These are phyloP conservation scores for Recurvirostra avosetta DNA, from an alignment of 2,113 vertebrate genomes.

Conservation along the genomic window DNA sequence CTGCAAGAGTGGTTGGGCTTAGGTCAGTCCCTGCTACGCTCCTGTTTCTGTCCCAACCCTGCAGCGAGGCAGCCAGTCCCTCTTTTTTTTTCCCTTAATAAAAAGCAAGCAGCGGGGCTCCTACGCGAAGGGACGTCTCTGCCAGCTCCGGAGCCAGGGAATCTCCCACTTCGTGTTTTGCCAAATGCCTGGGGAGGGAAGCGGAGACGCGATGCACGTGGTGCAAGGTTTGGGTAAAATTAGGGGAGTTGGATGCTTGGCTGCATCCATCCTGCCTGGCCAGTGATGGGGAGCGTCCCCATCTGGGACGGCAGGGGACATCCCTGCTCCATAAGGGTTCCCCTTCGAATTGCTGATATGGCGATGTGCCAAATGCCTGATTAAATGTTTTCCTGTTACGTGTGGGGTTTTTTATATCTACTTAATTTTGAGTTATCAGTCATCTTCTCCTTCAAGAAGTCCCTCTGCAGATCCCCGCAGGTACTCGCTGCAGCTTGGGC, in stretches of 20 bases:
- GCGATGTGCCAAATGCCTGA: not conserved
- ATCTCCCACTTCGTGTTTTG: not conserved
- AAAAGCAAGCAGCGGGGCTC: not conserved
- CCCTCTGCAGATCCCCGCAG: not conserved
- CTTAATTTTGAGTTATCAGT: not conserved
- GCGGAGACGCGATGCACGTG: fast-evolving
- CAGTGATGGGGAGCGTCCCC: not conserved
- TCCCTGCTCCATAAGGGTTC: fast-evolving
- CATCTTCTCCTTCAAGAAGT: not conserved
- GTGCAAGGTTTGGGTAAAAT: not conserved
- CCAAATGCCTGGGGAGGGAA: not conserved
- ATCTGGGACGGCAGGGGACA: not conserved
- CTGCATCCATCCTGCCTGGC: not conserved
- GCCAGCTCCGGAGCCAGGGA: fast-evolving
- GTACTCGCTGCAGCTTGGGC: not conserved
- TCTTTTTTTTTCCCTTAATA: not conserved
- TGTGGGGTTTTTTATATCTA: not conserved
- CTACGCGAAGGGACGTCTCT: not conserved
- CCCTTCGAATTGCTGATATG: not conserved
- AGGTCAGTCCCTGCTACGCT: not conserved
- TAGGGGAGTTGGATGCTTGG: not conserved
- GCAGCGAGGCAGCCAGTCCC: not conserved
- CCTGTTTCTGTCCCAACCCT: not conserved
- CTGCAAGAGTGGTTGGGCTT: not conserved
- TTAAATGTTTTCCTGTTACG: conserved; percentile 23